phyloP scores from a whole-genome alignment of 30 jellyfish, hydroid and myxozoan species.

The Catostylus mosaicus region DNA sequence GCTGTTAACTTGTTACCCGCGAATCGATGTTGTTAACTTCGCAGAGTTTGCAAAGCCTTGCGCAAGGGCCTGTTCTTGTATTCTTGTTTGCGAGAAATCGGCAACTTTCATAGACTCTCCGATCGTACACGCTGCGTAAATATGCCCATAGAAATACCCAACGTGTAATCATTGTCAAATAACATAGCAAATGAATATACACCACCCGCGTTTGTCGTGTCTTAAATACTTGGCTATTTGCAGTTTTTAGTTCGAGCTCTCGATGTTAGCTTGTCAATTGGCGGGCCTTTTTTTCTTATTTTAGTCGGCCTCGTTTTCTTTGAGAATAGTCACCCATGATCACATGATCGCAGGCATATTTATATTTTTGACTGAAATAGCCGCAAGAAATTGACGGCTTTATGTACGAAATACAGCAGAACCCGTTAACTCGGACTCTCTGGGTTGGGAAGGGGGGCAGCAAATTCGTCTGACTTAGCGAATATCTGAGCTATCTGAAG shows the following conservation, averaged over 20 bases:
- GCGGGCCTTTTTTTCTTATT: background rate
- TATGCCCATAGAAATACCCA: constrained; percentile 11
- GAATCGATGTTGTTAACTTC: too few relatives aligned
- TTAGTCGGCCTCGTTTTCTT: background rate
- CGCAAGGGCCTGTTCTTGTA: constrained; percentile 14
- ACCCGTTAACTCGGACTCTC: too few relatives aligned
- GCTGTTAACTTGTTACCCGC: too few relatives aligned
- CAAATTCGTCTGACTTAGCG: too few relatives aligned
- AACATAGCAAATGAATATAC: constrained; percentile 4
- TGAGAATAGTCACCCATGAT: background rate
- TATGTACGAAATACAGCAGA: too few relatives aligned
- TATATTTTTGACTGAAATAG: background rate
- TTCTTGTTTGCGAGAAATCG: constrained; percentile 43
- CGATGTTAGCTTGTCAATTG: background rate
- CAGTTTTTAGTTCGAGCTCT: background rate
- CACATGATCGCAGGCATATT: background rate
- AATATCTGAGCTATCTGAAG: too few relatives aligned
- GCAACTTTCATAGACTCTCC: constrained; percentile 31
- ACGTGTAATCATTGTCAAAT: background rate
- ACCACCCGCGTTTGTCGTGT: constrained; percentile 15
- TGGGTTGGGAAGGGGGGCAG: too few relatives aligned
- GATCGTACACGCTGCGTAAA: constrained; percentile 48
- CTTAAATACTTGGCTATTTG: background rate
- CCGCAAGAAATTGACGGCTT: too few relatives aligned
- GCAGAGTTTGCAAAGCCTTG: constrained; percentile 15